Evolutionary conservation across 92 coral and sea anemone species (phyloP).

Genomic region (Parazoanthus darwini): DNA sequence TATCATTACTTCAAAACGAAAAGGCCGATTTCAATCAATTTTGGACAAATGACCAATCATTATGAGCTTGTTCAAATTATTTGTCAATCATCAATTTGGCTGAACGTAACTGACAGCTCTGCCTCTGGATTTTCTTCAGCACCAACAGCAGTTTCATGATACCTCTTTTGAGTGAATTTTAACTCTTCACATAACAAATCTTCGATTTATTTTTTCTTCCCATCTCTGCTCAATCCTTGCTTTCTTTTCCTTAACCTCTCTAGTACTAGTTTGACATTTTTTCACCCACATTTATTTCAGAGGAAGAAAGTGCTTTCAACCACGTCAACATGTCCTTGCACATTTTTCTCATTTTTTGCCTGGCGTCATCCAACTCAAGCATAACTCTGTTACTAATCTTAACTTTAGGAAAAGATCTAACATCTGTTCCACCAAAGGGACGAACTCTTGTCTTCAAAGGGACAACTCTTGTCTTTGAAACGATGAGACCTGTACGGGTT

Average conservation of each 20-base stretch:
- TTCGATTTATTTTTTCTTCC: slow-evolving; percentile 6
- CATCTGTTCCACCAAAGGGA: not conserved
- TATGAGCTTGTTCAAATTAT: too few species aligned
- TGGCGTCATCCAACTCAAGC: slow-evolving; percentile 13
- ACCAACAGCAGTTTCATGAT: not conserved
- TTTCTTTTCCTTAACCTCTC: slow-evolving; percentile 29
- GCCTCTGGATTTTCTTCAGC: not conserved
- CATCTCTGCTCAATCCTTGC: slow-evolving; percentile 10
- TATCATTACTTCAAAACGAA: too few species aligned
- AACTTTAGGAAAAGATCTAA: not conserved
- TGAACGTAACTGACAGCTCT: not conserved
- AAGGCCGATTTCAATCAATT: too few species aligned
- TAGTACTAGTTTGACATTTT: slow-evolving; percentile 1
- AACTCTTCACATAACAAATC: not conserved
- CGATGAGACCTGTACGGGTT: too few species aligned
- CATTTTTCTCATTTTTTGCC: not conserved
- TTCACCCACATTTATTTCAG: slow-evolving; percentile 27
- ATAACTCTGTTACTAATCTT: slow-evolving; percentile 15
- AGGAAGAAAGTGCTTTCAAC: slow-evolving; percentile 19
- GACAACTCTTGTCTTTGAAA: too few species aligned
- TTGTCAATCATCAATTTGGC: not conserved
- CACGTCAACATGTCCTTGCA: slow-evolving; percentile 17
- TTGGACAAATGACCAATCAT: too few species aligned
- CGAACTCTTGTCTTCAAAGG: too few species aligned
- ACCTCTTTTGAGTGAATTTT: slow-evolving; percentile 7